These are phyloP conservation scores for Cladorhizidae sp. DNA, from an alignment of 37 sponge, comb jelly and placozoan genomes.

Conservation along the genomic window DNA sequence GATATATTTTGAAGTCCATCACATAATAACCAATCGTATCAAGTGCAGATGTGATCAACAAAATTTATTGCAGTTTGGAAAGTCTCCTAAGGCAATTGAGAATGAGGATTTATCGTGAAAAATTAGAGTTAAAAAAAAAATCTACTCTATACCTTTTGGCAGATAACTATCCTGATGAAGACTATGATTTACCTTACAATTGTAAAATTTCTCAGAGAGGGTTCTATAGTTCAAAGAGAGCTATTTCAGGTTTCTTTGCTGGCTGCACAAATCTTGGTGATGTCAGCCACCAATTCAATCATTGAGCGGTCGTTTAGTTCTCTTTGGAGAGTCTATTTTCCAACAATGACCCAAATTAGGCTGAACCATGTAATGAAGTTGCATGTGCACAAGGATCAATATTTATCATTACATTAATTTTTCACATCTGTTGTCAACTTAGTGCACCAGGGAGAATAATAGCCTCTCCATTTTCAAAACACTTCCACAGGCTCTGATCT, in stretches of 20 bases:
- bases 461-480: too few relatives aligned
- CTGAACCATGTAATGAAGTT: neutral
- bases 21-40: neutral
- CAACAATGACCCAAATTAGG: neutral
- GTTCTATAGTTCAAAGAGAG: too few relatives aligned
- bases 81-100: neutral
- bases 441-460: too few relatives aligned
- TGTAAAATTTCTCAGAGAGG: too few relatives aligned
- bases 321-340: neutral
- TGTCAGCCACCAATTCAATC: too few relatives aligned
- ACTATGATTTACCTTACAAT: too few relatives aligned
- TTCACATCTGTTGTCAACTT: too few relatives aligned
- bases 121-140: neutral
- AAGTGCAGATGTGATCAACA: neutral
- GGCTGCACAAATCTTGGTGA: neutral
- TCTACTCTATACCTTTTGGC: neutral
- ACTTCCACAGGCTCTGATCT: too few relatives aligned
- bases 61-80: neutral
- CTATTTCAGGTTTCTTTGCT: neutral
- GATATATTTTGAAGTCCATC: too few relatives aligned
- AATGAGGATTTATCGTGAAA: neutral
- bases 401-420: too few relatives aligned
- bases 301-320: neutral
- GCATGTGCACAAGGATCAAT: too few relatives aligned
- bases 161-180: neutral